phyloP scores from a whole-genome alignment of 2,113 vertebrate genomes.

The Urocynchramus pylzowi region DNA sequence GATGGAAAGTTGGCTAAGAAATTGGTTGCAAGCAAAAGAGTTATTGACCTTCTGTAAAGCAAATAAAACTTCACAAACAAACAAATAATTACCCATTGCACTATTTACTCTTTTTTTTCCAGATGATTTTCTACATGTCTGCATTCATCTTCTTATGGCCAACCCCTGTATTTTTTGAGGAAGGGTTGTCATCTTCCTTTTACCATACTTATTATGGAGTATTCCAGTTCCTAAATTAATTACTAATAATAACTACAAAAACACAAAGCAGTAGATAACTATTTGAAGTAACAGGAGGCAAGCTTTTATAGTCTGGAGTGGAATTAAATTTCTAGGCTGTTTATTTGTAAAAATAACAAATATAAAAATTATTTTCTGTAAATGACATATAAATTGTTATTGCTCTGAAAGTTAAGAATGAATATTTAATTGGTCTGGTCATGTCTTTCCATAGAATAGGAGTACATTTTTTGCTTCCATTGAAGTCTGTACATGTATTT shows the following conservation, averaged over 20 bases:
- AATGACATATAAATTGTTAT: neutral
- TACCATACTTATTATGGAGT: neutral
- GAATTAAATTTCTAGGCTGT: neutral
- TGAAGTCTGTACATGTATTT: neutral
- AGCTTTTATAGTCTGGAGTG: neutral
- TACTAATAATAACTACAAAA: neutral
- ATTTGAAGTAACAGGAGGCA: neutral
- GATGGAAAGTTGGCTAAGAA: neutral
- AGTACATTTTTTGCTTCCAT: neutral
- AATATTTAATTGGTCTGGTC: neutral
- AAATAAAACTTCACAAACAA: neutral
- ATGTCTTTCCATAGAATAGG: neutral
- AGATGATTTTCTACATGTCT: neutral
- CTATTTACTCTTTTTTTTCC: neutral
- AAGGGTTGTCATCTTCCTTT: neutral
- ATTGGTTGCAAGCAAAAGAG: neutral
- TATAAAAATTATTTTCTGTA: neutral
- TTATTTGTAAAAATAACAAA: neutral
- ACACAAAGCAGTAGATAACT: neutral
- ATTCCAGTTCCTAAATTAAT: neutral
- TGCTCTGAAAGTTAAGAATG: neutral
- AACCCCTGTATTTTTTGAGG: neutral
- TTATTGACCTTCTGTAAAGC: neutral
- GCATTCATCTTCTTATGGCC: neutral
- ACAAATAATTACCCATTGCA: neutral